A percentile compares a stretch with the other conserved stretches of the same genome.
phyloP scores from a whole-genome alignment of 2,797 vertebrate species.

The Ciconia nigra region DNA sequence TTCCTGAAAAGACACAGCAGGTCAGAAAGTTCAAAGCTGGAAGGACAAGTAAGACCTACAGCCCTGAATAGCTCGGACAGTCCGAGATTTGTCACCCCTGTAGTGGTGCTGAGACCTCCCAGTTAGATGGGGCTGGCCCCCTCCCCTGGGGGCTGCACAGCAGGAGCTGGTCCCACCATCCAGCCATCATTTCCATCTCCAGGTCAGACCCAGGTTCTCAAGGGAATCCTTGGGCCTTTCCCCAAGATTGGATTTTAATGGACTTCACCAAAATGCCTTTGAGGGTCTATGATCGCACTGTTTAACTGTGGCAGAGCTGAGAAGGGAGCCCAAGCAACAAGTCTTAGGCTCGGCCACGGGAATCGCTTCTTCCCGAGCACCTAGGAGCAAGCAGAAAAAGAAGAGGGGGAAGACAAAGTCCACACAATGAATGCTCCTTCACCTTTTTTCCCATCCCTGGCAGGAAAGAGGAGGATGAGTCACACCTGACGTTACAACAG shows the following conservation, averaged over 20 bases:
- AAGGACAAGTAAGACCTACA: background rate
- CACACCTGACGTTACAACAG: background rate
- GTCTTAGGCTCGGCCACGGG: accelerated
- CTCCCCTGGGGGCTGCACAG: background rate
- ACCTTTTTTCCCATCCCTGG: background rate
- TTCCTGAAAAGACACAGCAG: background rate
- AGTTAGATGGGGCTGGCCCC: background rate
- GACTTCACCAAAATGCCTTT: background rate
- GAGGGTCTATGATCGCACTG: background rate
- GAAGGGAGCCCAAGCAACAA: background rate
- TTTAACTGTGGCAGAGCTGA: background rate
- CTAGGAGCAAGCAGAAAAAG: background rate
- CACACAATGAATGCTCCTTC: background rate
- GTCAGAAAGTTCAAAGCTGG: slow-evolving; percentile 15
- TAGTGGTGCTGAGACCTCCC: background rate
- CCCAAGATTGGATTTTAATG: background rate
- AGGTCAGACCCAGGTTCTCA: background rate
- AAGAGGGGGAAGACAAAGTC: background rate
- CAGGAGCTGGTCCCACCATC: background rate
- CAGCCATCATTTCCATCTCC: background rate
- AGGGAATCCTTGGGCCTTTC: background rate
- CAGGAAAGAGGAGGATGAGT: background rate
- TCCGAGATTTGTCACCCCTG: background rate
- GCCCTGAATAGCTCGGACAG: background rate
- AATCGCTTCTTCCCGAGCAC: background rate